Evolutionary conservation across 2,113 vertebrate species (phyloP).

Genomic region (Pseudonaja textilis): DNA sequence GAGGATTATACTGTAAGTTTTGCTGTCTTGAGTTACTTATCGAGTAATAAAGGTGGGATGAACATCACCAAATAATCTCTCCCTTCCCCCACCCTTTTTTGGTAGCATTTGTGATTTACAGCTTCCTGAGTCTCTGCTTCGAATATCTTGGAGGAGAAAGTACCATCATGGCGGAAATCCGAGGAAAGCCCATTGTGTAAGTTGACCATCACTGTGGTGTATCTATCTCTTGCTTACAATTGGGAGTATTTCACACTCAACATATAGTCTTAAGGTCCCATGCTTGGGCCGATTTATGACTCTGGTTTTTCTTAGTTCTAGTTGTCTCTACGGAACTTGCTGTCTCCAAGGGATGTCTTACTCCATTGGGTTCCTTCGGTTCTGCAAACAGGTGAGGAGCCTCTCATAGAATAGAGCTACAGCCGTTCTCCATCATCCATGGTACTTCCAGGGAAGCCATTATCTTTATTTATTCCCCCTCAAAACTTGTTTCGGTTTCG

Average conservation of each 20-base stretch:
- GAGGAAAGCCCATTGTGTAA: constrained; percentile 89
- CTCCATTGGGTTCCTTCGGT: constrained; percentile 93
- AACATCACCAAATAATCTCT: background rate
- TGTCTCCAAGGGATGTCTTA: constrained; percentile 88
- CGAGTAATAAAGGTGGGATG: background rate
- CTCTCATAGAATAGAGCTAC: fast-evolving
- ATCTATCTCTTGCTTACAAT: background rate
- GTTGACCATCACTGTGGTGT: constrained; percentile 31
- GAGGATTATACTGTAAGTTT: background rate
- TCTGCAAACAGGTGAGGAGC: constrained; percentile 90
- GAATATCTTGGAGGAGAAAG: constrained; percentile 97
- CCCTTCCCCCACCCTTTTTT: background rate
- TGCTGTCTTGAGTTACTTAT: background rate
- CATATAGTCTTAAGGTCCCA: background rate
- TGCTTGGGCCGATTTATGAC: background rate
- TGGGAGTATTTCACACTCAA: background rate
- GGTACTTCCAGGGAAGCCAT: background rate
- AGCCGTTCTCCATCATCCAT: background rate
- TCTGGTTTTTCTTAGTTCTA: constrained; percentile 76
- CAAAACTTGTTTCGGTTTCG: background rate
- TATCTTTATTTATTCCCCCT: background rate
- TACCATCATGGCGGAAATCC: constrained; percentile 94
- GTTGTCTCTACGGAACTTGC: constrained; percentile 90
- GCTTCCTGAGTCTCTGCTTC: constrained; percentile 94
- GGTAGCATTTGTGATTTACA: constrained; percentile 96